Evolutionary conservation across 2,113 vertebrate genomes (phyloP).

Genomic region (Aramus guarauna): DNA sequence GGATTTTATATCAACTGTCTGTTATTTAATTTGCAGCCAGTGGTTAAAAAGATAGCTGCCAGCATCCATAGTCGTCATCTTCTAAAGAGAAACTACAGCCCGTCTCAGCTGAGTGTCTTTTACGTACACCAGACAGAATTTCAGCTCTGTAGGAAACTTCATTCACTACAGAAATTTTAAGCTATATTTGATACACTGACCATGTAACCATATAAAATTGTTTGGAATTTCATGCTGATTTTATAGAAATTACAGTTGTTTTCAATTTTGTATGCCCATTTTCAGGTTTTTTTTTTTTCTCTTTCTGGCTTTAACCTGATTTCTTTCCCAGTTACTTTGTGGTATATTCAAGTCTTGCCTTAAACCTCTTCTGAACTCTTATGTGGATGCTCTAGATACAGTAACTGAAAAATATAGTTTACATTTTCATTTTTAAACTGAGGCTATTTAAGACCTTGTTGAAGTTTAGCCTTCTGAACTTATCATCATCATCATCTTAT

Average conservation of each 20-base stretch:
- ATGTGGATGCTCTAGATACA: background rate
- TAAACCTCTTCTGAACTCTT: slow-evolving; percentile 6
- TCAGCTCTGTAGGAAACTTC: background rate
- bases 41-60: background rate
- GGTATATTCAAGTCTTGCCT: background rate
- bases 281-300: background rate
- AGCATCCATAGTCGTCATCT: background rate
- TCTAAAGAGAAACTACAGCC: background rate
- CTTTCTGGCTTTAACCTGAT: slow-evolving; percentile 33
- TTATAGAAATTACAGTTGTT: slow-evolving; percentile 56
- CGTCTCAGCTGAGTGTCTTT: background rate
- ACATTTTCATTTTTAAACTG: background rate
- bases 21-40: background rate
- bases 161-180: slow-evolving; percentile 24
- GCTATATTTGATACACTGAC: slow-evolving; percentile 43
- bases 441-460: background rate
- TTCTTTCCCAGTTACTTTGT: slow-evolving; percentile 39
- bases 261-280: slow-evolving; percentile 46
- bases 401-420: background rate
- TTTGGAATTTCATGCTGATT: slow-evolving; percentile 63
- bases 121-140: background rate
- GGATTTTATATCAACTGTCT: background rate
- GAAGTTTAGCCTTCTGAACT: background rate
- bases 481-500: background rate
- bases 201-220: slow-evolving; percentile 41